Base-by-base conservation (phyloP, 2,888 invertebrate genomes). In the Macrophya alboannulata region DNA sequence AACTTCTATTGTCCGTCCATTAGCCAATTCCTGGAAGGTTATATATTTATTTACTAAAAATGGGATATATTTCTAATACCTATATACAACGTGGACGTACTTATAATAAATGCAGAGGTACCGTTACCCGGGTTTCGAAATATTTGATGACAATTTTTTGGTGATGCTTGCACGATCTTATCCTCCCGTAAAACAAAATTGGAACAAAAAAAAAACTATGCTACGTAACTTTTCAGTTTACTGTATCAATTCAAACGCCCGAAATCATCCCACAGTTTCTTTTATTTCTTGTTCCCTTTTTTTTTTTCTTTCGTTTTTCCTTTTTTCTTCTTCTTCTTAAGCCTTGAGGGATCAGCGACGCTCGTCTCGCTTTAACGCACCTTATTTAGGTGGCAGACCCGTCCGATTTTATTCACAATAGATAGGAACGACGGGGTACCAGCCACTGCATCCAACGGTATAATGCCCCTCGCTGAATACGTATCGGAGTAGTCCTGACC, bases 391-490 rank as follows among this genome's bases (percentile, higher is more conserved):
- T 77, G 77, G 77, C 77, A 77, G 77, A 51, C 77, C 51, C 77
- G 77, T 51, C 62, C 37, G 81, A 81, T 81, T 81, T 81, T 81
- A 81, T 37, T 72, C 81, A 86, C 86, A 86, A 86, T 86, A 81
- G 84, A 68, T 40, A 12, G 51, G 59, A 85, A 51, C 85, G 68
- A 85, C 86, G 85, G 86, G 86, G 72, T 74, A 84, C 85, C 86
- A 85, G 85, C 86, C 86, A 86, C 86, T 72, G 86, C 79, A 84
- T 85, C 85, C 51, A 43, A 82, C 79, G 84, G 84, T 84, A 86
- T 84, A 86, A 86, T 84, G 76, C 81, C 48, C 55, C 81, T 62
- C n/a, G n/a, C 43, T 81, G 59, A 59, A 81, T 81, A 81, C 59
- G 17, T 62, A 81, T 62, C 59, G 59, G 15, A 62, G 40, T n/a